Conservation (phyloP, 35 echinoderm and acorn worm genomes). For the Strongylocentrotus purpuratus region DNA sequence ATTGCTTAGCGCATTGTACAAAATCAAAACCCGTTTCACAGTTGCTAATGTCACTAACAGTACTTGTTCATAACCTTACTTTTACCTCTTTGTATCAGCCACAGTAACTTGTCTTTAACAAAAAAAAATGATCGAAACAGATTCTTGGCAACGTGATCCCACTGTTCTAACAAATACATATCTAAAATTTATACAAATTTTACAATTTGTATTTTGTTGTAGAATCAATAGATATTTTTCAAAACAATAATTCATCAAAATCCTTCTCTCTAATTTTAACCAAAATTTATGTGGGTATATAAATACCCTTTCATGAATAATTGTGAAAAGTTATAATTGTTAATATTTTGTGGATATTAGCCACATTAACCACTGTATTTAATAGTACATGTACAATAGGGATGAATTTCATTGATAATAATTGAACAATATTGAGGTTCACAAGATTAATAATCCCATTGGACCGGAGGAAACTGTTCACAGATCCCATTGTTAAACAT, state of each 20-base stretch:
- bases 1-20: neutral
- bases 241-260: too few species aligned
- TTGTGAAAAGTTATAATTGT: too few species aligned
- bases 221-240: too few species aligned
- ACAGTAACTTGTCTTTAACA: neutral
- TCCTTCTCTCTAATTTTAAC: too few species aligned
- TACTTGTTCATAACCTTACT: neutral
- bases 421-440: too few species aligned
- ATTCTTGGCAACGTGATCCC: neutral
- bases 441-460: neutral
- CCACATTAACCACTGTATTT: neutral
- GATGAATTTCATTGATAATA: too few species aligned
- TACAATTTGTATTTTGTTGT: too few species aligned
- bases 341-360: too few species aligned
- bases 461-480: neutral
- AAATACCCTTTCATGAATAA: too few species aligned
- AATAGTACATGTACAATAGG: neutral
- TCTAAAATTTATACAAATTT: neutral
- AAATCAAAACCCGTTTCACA: conserved; percentile 1
- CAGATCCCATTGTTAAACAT: too few species aligned
- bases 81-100: neutral
- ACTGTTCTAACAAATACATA: neutral
- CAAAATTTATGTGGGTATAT: too few species aligned
- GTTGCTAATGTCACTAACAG: neutral
- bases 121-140: neutral